phyloP scores from a whole-genome alignment of 2,113 vertebrate species.

The Brachypteracias leptosomus region DNA sequence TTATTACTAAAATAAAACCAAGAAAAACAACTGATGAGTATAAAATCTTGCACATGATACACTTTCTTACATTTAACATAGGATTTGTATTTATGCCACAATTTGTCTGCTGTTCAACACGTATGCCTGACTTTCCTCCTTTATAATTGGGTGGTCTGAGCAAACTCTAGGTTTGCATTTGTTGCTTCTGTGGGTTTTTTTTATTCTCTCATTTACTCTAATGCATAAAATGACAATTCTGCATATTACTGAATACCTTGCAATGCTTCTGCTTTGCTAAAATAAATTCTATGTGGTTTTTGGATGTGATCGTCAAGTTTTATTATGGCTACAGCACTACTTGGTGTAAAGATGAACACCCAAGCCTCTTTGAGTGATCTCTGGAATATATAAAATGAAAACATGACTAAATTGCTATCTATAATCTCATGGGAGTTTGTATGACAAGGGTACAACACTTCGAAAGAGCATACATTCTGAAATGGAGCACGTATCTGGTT shows the following conservation, averaged over 20 bases:
- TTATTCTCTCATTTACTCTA: not conserved
- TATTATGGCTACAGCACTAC: not conserved
- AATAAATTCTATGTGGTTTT: not conserved
- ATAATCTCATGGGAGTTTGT: not conserved
- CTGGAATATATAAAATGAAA: not conserved
- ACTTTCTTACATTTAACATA: not conserved
- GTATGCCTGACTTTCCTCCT: not conserved
- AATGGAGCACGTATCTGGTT: not conserved
- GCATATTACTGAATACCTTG: not conserved
- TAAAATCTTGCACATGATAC: not conserved
- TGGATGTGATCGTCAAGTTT: not conserved
- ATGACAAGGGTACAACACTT: not conserved
- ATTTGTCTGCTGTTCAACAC: not conserved
- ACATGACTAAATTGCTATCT: not conserved
- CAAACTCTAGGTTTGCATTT: not conserved
- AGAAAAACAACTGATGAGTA: not conserved
- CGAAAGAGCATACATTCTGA: not conserved
- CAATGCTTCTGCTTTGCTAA: not conserved
- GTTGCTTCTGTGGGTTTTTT: rapidly evolving
- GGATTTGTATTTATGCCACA: not conserved
- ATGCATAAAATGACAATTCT: not conserved
- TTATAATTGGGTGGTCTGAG: not conserved
- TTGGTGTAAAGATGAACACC: not conserved
- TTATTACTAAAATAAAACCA: not conserved
- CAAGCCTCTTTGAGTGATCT: not conserved